Conservation (phyloP, 53 echinoderm and acorn worm species). For the Luidia sarsii region DNA sequence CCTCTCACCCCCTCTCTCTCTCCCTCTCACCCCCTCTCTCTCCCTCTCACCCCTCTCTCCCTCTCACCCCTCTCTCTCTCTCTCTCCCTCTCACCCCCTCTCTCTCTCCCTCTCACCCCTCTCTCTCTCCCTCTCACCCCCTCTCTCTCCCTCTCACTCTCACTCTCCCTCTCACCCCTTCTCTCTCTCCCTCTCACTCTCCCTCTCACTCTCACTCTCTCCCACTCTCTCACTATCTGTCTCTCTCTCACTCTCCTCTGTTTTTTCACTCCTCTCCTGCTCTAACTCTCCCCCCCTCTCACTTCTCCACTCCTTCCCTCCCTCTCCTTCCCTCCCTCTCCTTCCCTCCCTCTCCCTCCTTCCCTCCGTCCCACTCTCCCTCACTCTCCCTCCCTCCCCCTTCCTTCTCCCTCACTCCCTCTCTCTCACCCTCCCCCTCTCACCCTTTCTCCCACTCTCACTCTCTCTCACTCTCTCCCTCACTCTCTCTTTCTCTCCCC, state of each 20-base stretch:
- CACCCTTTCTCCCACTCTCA: conserved; percentile 57
- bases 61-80: not conserved
- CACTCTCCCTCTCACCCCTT: not conserved
- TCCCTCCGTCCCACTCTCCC: not conserved
- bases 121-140: too few relatives aligned
- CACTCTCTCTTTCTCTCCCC: not conserved
- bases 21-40: not conserved
- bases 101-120: not conserved
- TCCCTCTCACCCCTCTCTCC: not conserved
- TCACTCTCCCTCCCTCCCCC: not conserved
- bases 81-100: too few relatives aligned
- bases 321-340: not conserved
- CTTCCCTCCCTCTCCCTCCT: not conserved
- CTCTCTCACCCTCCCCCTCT: conserved; percentile 69
- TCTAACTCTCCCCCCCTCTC: conserved; percentile 75
- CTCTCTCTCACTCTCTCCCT: not conserved
- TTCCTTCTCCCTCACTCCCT: not conserved
- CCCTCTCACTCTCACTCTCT: not conserved
- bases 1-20: not conserved
- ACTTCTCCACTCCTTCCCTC: not conserved
- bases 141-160: too few relatives aligned
- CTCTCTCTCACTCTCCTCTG: conserved; percentile 81
- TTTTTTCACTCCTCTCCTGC: conserved; percentile 80
- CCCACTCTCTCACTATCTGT: conserved; percentile 63
- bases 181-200: not conserved